Conservation (phyloP, 2,113 vertebrate species). For the Nothocercus nigrocapillus region DNA sequence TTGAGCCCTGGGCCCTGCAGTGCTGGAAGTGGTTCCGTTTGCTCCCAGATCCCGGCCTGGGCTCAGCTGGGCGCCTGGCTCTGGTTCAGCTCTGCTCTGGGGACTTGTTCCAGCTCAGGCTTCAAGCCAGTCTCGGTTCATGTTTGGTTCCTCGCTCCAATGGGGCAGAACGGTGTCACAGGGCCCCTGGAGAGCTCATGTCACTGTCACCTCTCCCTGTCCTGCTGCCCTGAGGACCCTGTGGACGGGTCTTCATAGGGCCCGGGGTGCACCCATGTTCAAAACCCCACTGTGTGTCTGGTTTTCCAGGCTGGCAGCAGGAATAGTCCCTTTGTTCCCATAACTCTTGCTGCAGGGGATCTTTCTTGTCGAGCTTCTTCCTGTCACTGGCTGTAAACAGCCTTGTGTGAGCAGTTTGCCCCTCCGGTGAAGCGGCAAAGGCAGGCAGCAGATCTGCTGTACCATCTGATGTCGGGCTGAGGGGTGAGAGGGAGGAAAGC, state of each 20-base stretch:
- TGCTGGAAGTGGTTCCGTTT: too few species aligned
- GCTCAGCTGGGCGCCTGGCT: not conserved
- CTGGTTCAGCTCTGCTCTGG: not conserved
- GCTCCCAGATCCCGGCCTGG: too few species aligned
- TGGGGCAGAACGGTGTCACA: not conserved
- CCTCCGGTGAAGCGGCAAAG: fast-evolving
- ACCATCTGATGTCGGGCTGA: not conserved
- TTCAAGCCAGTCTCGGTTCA: not conserved
- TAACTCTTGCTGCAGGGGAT: fast-evolving
- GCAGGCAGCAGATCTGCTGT: not conserved
- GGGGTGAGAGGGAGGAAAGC: not conserved
- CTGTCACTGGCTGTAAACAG: not conserved
- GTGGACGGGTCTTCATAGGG: not conserved
- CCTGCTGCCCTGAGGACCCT: fast-evolving
- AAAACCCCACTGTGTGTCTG: not conserved
- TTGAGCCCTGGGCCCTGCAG: not conserved
- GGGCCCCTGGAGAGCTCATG: fast-evolving
- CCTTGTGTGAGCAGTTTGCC: not conserved
- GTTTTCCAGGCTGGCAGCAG: not conserved
- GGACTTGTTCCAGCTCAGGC: not conserved
- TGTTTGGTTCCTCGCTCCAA: not conserved
- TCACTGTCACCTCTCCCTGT: not conserved
- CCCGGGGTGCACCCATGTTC: too few species aligned
- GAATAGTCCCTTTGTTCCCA: not conserved
- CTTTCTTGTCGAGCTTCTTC: not conserved